Evolutionary conservation across 2,113 vertebrate species (phyloP), one percentile per base, ranked within the genome.

Genomic region (Stercorarius parasiticus): DNA sequence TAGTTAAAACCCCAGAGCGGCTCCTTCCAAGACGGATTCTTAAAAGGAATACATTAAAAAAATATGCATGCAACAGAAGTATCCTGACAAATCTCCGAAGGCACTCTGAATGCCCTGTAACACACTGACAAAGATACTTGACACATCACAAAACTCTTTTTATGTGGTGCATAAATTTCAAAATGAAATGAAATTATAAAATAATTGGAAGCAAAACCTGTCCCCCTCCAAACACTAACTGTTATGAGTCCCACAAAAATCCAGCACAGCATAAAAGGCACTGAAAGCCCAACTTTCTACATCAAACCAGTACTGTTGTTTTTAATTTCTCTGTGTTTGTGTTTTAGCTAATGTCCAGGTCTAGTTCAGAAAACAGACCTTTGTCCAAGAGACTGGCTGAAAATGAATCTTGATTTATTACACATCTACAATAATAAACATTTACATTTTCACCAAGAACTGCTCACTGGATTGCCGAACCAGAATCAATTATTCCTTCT

Each of bases 21-120:
- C 89, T 96, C 92, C 89, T 93, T 96, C 88, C 95, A 98, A 97
- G 94, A 91, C 59, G 94, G 77, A 74, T 85, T 96, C 94, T 94
- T 88, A 92, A 97, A 97, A 97, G 93, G 81, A 95, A 84, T 85
- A 49, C 45, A 93, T 92, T 96, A 32, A 55, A 55, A 83, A 95
- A 96, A 92, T n/a, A 91, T 8, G 49, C 52, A 82, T n/a, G 76
- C 70, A 85, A 38, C 27, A 95, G 55, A 95, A 89, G 42, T n/a
- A 79, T 90, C 80, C 82, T 90, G 92, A 96, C 78, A 82, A 81
- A 90, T 52, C 82, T 80, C 73, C 65, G 50, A 27, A 36, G 67
- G 69, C 43, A 61, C 72, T 73, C 58, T 22, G 40, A 85, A 64
- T 56, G 29, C 74, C 86, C 38, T 70, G 21, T 45, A 82, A 85